phyloP scores from a whole-genome alignment of 1,140 invertebrate species.

The Diprion similis region DNA sequence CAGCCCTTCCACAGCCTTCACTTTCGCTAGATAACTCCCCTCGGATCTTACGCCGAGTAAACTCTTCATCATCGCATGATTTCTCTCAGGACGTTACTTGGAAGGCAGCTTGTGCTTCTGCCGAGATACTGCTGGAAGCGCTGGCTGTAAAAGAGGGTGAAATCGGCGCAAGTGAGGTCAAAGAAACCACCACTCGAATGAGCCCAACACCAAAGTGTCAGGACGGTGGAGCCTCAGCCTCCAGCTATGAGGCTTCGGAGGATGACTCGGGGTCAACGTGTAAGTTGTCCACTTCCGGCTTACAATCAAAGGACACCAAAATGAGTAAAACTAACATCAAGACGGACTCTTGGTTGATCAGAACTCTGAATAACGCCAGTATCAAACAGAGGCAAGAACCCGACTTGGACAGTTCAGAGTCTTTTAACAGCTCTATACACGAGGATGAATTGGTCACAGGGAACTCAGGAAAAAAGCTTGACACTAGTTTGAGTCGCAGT shows the following conservation, averaged over 20 bases:
- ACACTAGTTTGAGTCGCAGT: constrained; percentile 21
- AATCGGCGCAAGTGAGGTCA: not conserved
- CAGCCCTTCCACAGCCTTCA: constrained; percentile 25
- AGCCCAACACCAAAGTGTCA: constrained; percentile 16
- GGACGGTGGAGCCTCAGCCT: constrained; percentile 22
- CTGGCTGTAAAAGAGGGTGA: constrained; percentile 40
- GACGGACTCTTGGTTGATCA: constrained; percentile 55
- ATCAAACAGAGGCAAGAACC: constrained; percentile 26
- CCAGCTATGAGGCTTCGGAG: constrained; percentile 45
- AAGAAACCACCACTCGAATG: not conserved
- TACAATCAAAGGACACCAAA: not conserved
- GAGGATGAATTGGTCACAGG: constrained; percentile 23
- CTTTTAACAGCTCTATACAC: constrained; percentile 33
- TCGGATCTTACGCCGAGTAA: constrained; percentile 24
- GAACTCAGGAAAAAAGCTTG: constrained; percentile 1
- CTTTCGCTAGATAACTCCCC: constrained; percentile 32
- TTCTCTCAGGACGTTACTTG: constrained; percentile 46
- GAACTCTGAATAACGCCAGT: constrained; percentile 47
- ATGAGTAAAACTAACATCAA: constrained; percentile 44
- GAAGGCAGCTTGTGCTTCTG: constrained; percentile 56
- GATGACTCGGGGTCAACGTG: constrained; percentile 42
- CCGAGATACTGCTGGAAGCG: constrained; percentile 51
- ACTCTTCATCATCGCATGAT: constrained; percentile 17
- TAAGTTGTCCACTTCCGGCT: constrained; percentile 22
- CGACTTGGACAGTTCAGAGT: constrained; percentile 27